Evolutionary conservation across 2,888 invertebrate genomes (phyloP).

Genomic region (Phytoseiulus persimilis): DNA sequence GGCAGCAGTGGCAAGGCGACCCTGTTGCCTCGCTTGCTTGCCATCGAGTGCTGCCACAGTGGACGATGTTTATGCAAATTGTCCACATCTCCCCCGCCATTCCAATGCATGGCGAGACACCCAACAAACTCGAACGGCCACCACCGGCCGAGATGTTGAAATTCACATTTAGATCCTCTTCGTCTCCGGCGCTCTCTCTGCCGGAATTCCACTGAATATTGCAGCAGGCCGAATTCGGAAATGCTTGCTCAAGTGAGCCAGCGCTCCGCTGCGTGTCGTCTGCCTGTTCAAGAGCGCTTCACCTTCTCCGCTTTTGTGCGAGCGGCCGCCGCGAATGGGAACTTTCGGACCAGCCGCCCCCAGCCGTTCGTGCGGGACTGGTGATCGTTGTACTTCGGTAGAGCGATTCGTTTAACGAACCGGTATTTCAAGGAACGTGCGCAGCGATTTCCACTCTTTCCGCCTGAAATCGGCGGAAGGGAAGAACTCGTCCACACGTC

Average conservation of each 20-base stretch:
- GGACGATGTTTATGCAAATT: constrained; percentile 5
- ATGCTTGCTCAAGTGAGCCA: not conserved
- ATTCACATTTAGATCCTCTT: not conserved
- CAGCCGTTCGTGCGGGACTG: too few relatives aligned
- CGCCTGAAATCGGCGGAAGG: too few relatives aligned
- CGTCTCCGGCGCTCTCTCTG: not conserved
- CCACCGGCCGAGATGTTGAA: not conserved
- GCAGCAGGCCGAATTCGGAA: not conserved
- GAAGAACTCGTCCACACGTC: too few relatives aligned
- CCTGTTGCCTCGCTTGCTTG: not conserved
- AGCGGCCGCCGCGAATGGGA: too few relatives aligned
- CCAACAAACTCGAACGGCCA: not conserved
- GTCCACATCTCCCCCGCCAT: not conserved
- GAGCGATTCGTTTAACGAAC: too few relatives aligned
- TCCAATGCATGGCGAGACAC: not conserved
- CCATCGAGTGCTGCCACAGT: not conserved
- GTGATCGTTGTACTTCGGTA: too few relatives aligned
- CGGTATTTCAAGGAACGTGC: too few relatives aligned
- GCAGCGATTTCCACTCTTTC: too few relatives aligned
- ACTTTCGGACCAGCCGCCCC: too few relatives aligned
- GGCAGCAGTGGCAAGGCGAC: not conserved
- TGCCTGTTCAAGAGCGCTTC: not conserved
- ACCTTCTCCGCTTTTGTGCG: not conserved
- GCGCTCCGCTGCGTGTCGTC: not conserved
- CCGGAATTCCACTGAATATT: not conserved